Evolutionary conservation across 2,888 invertebrate genomes (phyloP), one percentile per base, ranked within the genome.

Genomic region (Melanotus villosus): DNA sequence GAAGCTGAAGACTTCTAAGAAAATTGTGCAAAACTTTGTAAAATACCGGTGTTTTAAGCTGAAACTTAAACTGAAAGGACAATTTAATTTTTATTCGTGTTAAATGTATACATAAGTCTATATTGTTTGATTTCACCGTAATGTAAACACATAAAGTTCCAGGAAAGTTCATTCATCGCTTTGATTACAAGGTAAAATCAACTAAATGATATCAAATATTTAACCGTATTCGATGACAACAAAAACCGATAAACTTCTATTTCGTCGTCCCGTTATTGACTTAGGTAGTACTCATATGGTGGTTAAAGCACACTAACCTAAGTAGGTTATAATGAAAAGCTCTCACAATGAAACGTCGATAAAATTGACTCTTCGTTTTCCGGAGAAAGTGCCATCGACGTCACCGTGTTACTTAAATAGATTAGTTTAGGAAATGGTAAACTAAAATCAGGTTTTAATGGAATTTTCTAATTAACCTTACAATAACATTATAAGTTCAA

Each of bases 401-500:
- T 16, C 41, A 41, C 41, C 14, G 3, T 14, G 10, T 12, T 38
- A 38, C 38, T 38, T 38, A 38, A 12, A 3, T 14, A 38, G 38
- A 38, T 38, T 38, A 38, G 12, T 38, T 38, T 32, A 32, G 38
- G 0, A 41, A 16, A 41, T 41, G 18, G 18, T 16, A 41, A 41
- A 41, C 16, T 41, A 41, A 41, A 41, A 12, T 41, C 41, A 16
- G 2, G 41, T 41, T 41, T 41, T 41, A 41, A 41, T 41, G 41
- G 16, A 16, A 41, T 41, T 41, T 41, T n/a, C 41, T 41, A 12
- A 41, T 41, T 41, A 41, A 41, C 16, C 41, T 41, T 2, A 41
- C 41, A 41, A 41, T 41, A 41, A 41, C 41, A 41, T 41, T 41
- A 41, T 14, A 16, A 41, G 41, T 18, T 41, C 41, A 41, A 41